A percentile compares a stretch with the other conserved stretches of the same genome.
Conservation (phyloP, 1,140 invertebrate genomes). For the Drosophila melanica region DNA sequence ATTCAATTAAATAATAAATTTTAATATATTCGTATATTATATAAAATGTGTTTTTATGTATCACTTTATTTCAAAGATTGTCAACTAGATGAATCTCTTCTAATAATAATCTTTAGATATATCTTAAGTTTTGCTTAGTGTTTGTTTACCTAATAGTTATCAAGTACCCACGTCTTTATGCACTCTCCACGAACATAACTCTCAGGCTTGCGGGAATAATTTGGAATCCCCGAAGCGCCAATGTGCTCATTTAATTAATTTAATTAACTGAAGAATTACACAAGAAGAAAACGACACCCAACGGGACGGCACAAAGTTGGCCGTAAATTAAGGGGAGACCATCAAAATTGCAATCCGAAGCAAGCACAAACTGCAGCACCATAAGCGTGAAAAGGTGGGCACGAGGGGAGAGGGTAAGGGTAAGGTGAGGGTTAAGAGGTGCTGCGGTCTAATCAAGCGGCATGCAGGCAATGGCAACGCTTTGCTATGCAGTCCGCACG, state of each 20-base stretch:
- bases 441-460: conserved; percentile 68
- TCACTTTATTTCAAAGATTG: too few relatives aligned
- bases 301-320: conserved; percentile 47
- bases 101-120: too few relatives aligned
- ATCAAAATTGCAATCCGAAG: too few relatives aligned
- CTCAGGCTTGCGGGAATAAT: conserved; percentile 23
- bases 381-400: too few relatives aligned
- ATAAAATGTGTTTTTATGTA: too few relatives aligned
- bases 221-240: conserved; percentile 61
- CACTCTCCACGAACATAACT: conserved; percentile 46
- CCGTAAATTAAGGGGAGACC: conserved; percentile 35
- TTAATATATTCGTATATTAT: too few relatives aligned
- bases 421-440: neutral
- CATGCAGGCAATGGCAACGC: conserved; percentile 74
- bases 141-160: neutral
- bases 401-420: conserved; percentile 11
- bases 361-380: too few relatives aligned
- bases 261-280: conserved; percentile 76
- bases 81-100: too few relatives aligned
- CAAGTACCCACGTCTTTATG: conserved; percentile 38
- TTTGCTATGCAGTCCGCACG: conserved; percentile 81
- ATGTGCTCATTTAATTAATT: conserved; percentile 75
- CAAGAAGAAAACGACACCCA: conserved; percentile 51
- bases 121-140: too few relatives aligned
- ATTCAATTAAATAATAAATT: too few relatives aligned